Evolutionary conservation across 1,140 invertebrate genomes (phyloP).

Genomic region (Sipha flava): DNA sequence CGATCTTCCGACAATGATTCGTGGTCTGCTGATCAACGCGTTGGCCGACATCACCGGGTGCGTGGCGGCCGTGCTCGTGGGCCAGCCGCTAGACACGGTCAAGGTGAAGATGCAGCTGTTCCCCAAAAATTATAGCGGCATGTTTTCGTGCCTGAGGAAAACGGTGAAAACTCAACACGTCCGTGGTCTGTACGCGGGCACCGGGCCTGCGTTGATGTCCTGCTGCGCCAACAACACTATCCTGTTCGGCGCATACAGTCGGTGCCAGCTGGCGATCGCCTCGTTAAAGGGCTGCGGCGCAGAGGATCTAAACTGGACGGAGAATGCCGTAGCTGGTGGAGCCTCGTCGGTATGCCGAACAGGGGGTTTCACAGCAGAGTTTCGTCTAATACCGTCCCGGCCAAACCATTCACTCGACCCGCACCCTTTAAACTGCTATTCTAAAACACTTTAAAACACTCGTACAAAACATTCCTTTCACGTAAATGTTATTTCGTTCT

Average conservation of each 20-base stretch:
- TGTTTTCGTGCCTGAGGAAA: conserved; percentile 71
- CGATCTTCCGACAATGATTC: too few relatives aligned
- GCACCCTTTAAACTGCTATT: too few relatives aligned
- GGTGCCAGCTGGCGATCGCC: conserved; percentile 85
- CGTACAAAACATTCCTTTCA: too few relatives aligned
- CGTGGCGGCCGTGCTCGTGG: conserved; percentile 83
- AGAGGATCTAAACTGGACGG: conserved; percentile 61
- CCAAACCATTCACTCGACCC: too few relatives aligned
- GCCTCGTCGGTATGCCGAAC: conserved; percentile 60
- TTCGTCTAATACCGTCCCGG: too few relatives aligned
- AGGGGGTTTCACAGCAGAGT: too few relatives aligned
- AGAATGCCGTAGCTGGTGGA: conserved; percentile 86
- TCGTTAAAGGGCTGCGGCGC: conserved; percentile 47
- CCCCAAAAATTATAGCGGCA: conserved; percentile 76
- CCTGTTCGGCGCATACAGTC: conserved; percentile 92
- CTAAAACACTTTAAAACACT: too few relatives aligned
- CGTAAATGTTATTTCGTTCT: too few relatives aligned
- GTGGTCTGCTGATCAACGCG: too few relatives aligned
- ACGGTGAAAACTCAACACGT: conserved; percentile 67
- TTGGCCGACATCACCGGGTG: conserved; percentile 59
- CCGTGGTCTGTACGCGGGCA: conserved; percentile 89
- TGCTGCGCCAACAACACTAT: conserved; percentile 98
- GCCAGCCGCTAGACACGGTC: conserved; percentile 93
- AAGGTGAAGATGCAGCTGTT: conserved; percentile 99
- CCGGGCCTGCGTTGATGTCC: conserved; percentile 81